Conservation (phyloP, 2,888 invertebrate genomes). For the Xanthia icteritia region DNA sequence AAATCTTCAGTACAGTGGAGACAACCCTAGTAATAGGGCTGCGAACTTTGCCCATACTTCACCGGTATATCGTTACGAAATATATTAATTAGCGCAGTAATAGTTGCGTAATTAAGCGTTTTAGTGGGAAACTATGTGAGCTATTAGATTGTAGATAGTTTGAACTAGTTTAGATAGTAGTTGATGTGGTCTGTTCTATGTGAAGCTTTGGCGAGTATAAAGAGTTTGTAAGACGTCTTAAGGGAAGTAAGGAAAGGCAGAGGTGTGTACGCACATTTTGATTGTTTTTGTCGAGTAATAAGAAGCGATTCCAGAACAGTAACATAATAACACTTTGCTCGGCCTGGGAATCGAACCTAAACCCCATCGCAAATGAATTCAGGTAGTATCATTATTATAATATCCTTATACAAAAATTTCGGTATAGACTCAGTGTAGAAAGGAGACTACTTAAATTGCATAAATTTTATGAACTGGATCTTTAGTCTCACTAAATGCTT, state of each 20-base stretch:
- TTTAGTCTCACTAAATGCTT: too few species aligned
- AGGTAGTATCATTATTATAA: background rate
- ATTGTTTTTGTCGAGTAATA: background rate
- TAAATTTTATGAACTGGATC: too few species aligned
- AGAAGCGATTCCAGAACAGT: background rate
- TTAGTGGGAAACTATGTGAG: constrained; percentile 29
- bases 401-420: too few species aligned
- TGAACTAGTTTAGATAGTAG: constrained; percentile 9
- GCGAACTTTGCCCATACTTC: constrained; percentile 48
- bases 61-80: constrained; percentile 25
- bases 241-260: too few species aligned
- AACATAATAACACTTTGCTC: background rate
- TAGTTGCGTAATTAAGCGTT: constrained; percentile 40
- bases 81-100: constrained; percentile 51
- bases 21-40: constrained; percentile 25
- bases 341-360: background rate
- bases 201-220: background rate
- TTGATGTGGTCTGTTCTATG: background rate
- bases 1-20: constrained; percentile 37
- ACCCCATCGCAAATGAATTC: background rate
- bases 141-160: constrained; percentile 22
- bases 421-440: too few species aligned
- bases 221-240: background rate
- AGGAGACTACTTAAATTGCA: too few species aligned
- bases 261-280: background rate